These are phyloP conservation scores for Tipula vernalis DNA, from an alignment of 2,888 invertebrate genomes.

Conservation along the genomic window DNA sequence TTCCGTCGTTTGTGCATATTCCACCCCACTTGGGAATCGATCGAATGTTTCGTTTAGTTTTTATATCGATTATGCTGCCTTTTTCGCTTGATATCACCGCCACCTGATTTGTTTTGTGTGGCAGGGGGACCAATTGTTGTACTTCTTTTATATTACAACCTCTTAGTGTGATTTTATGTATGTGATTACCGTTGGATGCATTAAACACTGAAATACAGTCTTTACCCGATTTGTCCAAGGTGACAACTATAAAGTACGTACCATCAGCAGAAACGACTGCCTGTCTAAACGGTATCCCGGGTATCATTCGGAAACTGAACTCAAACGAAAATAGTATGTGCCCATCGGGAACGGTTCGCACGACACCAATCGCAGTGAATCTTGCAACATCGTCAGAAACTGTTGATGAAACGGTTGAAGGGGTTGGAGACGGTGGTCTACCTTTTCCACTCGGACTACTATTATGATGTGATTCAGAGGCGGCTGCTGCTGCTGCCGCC, in stretches of 20 bases:
- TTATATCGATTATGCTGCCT: slow-evolving; percentile 79
- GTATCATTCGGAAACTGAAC: slow-evolving; percentile 59
- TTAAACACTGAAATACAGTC: slow-evolving; percentile 77
- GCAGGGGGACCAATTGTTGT: slow-evolving; percentile 61
- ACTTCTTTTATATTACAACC: slow-evolving; percentile 54
- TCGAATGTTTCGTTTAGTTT: slow-evolving; percentile 74
- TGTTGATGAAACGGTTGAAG: neutral
- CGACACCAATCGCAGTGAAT: slow-evolving; percentile 49
- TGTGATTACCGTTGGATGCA: slow-evolving; percentile 58
- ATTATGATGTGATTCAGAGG: slow-evolving; percentile 18
- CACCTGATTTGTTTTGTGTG: slow-evolving; percentile 72
- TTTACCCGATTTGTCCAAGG: slow-evolving; percentile 67
- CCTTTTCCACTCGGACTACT: slow-evolving; percentile 36
- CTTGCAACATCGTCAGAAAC: slow-evolving; percentile 46
- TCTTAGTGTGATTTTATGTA: slow-evolving; percentile 39
- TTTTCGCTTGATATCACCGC: slow-evolving; percentile 85
- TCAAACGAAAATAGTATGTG: slow-evolving; percentile 68
- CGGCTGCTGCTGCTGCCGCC: neutral
- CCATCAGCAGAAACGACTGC: slow-evolving; percentile 75
- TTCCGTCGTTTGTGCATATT: slow-evolving; percentile 72
- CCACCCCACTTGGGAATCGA: slow-evolving; percentile 89
- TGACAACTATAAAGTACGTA: slow-evolving; percentile 61
- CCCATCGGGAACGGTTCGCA: slow-evolving; percentile 68
- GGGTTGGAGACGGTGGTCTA: slow-evolving; percentile 28
- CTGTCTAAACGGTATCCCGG: slow-evolving; percentile 56